A percentile compares a stretch with the other conserved stretches of the same genome.
Conservation (phyloP, 2,113 vertebrate genomes). For the rabbit (Oryctolagus cuniculus) region mOryCun1.1 NC_091446.1:80728501-80729000, state of each 20-base stretch:
- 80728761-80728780: background rate
- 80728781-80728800: background rate
- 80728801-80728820: no score
- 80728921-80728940: no score
- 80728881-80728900: no score
- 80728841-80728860: no score
- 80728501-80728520: background rate
- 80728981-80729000: no score
- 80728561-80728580: conserved; percentile 1
- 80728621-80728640: background rate
- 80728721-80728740: conserved; percentile 9
- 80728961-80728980: no score
- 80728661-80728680: conserved; percentile 38
- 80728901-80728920: no score
- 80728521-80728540: no score
- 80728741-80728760: background rate
- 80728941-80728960: no score
- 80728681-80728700: background rate
- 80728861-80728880: no score
- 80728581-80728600: conserved; percentile 38
- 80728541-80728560: conserved; percentile 51
- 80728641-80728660: conserved; percentile 21
- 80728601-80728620: conserved; percentile 12
- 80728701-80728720: background rate
- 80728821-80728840: no score